phyloP scores from a whole-genome alignment of 2,888 invertebrate genomes.

The Lasioglossum malachurum region DNA sequence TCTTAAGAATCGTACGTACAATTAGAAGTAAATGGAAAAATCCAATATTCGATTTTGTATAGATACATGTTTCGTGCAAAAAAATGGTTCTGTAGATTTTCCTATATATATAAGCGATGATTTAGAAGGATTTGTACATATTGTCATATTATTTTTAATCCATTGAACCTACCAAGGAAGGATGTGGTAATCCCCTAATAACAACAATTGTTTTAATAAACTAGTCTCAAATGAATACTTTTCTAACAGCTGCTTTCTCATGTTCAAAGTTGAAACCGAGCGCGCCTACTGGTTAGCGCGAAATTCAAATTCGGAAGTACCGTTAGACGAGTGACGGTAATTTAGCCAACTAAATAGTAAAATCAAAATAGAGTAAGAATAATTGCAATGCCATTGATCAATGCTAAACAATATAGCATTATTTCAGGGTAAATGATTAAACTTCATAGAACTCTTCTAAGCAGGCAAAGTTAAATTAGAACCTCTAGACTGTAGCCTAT shows the following conservation, averaged over 20 bases:
- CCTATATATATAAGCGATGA: no score
- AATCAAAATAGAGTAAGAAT: neutral
- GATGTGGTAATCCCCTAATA: no score
- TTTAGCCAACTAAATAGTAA: neutral
- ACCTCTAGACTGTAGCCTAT: neutral
- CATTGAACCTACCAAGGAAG: no score
- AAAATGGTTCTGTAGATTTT: no score
- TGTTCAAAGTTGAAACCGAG: neutral
- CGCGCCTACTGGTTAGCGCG: neutral
- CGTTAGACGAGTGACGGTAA: neutral
- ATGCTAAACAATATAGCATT: neutral
- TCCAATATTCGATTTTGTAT: no score
- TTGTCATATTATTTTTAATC: no score
- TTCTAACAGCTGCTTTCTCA: neutral
- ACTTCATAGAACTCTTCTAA: neutral
- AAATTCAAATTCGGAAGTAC: neutral
- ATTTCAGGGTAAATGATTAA: neutral
- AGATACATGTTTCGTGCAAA: no score
- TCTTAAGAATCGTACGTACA: no score
- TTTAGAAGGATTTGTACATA: no score
- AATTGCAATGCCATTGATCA: neutral
- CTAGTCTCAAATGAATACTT: neutral
- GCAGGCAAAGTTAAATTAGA: neutral
- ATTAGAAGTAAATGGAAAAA: no score
- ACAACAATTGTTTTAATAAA: neutral